A percentile compares a stretch with the other conserved stretches of the same genome.
Conservation (phyloP, 2,888 invertebrate species). For the Lithophane socia region DNA sequence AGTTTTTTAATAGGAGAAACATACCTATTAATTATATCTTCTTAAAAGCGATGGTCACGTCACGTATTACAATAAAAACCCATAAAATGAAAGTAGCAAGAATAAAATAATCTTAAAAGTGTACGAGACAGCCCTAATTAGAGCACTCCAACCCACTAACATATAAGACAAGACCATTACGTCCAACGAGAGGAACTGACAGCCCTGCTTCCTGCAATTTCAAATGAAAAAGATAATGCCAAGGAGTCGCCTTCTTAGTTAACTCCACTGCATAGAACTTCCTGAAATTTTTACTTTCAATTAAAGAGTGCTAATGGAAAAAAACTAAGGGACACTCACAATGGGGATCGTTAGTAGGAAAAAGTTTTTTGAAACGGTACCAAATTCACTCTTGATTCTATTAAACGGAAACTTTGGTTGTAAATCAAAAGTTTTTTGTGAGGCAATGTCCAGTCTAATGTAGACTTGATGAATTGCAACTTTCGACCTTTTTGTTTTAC, state of each 20-base stretch:
- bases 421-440: slow-evolving; percentile 73
- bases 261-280: slow-evolving; percentile 67
- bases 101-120: background rate
- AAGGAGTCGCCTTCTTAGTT: slow-evolving; percentile 65
- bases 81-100: background rate
- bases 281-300: slow-evolving; percentile 73
- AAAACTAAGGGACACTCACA: slow-evolving; percentile 76
- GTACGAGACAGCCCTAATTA: slow-evolving; percentile 32
- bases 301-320: slow-evolving; percentile 78
- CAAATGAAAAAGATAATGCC: slow-evolving; percentile 61
- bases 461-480: slow-evolving; percentile 66
- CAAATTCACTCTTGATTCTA: slow-evolving; percentile 81
- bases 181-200: slow-evolving; percentile 30
- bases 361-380: slow-evolving; percentile 78
- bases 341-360: slow-evolving; percentile 77
- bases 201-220: slow-evolving; percentile 56
- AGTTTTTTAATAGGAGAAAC: no score
- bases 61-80: background rate
- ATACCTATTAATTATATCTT: background rate
- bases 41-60: background rate
- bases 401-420: slow-evolving; percentile 74
- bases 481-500: slow-evolving; percentile 59
- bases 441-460: slow-evolving; percentile 72
- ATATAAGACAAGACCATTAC: slow-evolving; percentile 38
- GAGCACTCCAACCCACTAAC: slow-evolving; percentile 13